Evolutionary conservation across 1,140 invertebrate genomes (phyloP).

Genomic region (Hyles vespertilio): DNA sequence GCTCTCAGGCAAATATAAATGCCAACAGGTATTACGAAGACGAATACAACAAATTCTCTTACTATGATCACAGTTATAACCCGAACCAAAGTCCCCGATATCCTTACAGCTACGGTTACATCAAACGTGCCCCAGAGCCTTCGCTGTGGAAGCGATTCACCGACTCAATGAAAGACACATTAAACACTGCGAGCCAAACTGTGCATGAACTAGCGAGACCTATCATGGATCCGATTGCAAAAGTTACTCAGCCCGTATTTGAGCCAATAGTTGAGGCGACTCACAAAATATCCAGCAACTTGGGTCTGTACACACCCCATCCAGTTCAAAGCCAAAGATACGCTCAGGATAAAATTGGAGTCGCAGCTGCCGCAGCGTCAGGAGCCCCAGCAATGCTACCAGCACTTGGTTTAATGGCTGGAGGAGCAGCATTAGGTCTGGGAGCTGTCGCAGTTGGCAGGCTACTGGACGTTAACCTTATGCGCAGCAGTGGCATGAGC

Average conservation of each 20-base stretch:
- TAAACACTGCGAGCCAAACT: constrained; percentile 81
- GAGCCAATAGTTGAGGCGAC: constrained; percentile 85
- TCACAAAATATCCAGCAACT: constrained; percentile 85
- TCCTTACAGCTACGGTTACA: constrained; percentile 74
- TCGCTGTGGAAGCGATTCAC: constrained; percentile 85
- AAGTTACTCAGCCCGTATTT: constrained; percentile 82
- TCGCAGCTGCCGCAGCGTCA: constrained; percentile 74
- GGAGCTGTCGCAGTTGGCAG: constrained; percentile 86
- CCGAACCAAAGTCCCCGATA: constrained; percentile 59
- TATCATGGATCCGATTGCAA: constrained; percentile 81
- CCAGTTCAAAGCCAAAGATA: constrained; percentile 58
- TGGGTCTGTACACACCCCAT: constrained; percentile 78
- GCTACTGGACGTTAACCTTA: constrained; percentile 80
- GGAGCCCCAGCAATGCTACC: constrained; percentile 81
- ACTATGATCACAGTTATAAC: constrained; percentile 69
- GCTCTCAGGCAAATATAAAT: constrained; percentile 67
- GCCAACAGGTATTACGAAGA: constrained; percentile 74
- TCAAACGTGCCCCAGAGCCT: constrained; percentile 73
- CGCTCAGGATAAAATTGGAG: constrained; percentile 84
- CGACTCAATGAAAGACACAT: constrained; percentile 82
- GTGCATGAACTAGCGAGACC: constrained; percentile 82
- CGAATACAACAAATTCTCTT: constrained; percentile 72
- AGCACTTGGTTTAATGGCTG: constrained; percentile 84
- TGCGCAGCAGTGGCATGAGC: constrained; percentile 70
- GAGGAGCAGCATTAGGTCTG: constrained; percentile 85